Percentiles rank a stretch among this genome's conserved stretches.
Conservation (phyloP, 2,113 vertebrate species). For the Hydropotes inermis region DNA sequence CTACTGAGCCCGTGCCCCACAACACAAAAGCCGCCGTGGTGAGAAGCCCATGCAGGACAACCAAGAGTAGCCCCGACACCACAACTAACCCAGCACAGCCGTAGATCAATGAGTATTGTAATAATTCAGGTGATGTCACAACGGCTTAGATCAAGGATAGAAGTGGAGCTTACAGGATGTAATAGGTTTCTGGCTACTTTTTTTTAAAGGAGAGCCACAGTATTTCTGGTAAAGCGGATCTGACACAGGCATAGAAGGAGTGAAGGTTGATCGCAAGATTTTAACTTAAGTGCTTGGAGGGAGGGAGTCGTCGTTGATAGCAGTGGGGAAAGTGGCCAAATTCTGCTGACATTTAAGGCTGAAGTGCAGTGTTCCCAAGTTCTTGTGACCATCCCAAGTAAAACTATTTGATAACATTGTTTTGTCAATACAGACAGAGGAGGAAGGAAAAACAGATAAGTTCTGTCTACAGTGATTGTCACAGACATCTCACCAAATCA, state of each 20-base stretch:
- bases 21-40: background rate
- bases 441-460: background rate
- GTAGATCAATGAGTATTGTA: background rate
- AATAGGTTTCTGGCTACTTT: background rate
- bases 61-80: background rate
- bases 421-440: background rate
- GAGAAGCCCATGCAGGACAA: background rate
- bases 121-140: background rate
- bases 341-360: background rate
- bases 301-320: background rate
- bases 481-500: background rate
- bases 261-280: background rate
- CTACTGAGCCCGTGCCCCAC: background rate
- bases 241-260: background rate
- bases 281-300: background rate
- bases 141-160: background rate
- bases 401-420: conserved; percentile 23
- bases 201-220: background rate
- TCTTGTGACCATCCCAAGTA: background rate
- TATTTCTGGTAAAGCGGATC: background rate
- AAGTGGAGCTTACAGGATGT: background rate
- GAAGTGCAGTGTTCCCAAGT: background rate
- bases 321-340: background rate
- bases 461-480: background rate
- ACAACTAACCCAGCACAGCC: background rate